These are phyloP conservation scores for Ataeniobius toweri DNA, from an alignment of 2,797 vertebrate genomes.

Conservation along the genomic window DNA sequence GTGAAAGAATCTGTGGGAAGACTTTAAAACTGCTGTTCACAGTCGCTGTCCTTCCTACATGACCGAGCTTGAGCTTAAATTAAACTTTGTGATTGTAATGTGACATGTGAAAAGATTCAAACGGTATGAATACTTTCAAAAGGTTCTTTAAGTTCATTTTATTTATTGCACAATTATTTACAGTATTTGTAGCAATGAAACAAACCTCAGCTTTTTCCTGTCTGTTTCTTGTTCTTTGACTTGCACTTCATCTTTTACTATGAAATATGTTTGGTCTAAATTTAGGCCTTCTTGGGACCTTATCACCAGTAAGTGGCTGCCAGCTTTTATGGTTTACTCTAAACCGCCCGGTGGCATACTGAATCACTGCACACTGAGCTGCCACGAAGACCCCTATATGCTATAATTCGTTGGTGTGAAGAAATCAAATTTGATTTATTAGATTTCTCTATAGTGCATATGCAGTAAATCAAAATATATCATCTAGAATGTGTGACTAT, in stretches of 20 bases:
- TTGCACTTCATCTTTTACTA: neutral
- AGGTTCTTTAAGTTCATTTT: neutral
- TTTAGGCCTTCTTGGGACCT: slow-evolving; percentile 2
- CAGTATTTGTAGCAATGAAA: neutral
- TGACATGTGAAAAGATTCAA: neutral
- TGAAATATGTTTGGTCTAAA: slow-evolving; percentile 11
- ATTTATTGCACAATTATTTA: neutral
- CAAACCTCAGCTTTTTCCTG: neutral
- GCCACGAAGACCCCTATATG: slow-evolving; percentile 18
- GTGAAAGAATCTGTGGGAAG: neutral
- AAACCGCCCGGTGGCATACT: slow-evolving; percentile 22
- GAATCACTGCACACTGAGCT: slow-evolving; percentile 22
- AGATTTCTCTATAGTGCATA: slow-evolving; percentile 31
- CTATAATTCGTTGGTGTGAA: slow-evolving; percentile 24
- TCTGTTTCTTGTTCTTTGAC: neutral
- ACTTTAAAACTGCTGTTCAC: neutral
- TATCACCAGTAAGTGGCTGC: slow-evolving; percentile 21
- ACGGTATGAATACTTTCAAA: neutral
- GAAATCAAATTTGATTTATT: slow-evolving; percentile 39
- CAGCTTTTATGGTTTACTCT: slow-evolving; percentile 22
- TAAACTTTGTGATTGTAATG: neutral
- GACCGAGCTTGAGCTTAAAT: neutral
- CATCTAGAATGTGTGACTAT: slow-evolving; percentile 25
- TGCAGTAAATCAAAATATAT: slow-evolving; percentile 35
- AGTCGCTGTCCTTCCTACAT: neutral